phyloP scores from a whole-genome alignment of 2,888 invertebrate species.

The Cataglyphis albicans region DNA sequence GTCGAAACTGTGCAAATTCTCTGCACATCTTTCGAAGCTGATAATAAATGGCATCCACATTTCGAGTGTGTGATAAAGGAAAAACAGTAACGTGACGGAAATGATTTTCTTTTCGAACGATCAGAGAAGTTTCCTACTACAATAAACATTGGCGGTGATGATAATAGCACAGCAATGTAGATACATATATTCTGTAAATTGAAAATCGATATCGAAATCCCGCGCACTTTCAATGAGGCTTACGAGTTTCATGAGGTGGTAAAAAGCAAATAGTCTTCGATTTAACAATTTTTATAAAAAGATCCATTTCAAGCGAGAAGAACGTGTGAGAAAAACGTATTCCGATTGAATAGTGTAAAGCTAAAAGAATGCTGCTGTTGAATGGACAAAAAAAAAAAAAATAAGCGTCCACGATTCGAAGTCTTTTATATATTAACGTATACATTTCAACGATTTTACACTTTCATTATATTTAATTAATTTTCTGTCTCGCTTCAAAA shows the following conservation, averaged over 20 bases:
- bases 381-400: conserved; percentile 20
- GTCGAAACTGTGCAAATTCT: conserved; percentile 14
- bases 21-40: conserved; percentile 35
- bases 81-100: conserved; percentile 44
- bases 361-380: conserved; percentile 24
- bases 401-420: not conserved
- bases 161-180: conserved; percentile 46
- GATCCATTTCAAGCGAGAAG: conserved; percentile 19
- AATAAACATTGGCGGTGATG: conserved; percentile 52
- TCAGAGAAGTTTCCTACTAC: conserved; percentile 46
- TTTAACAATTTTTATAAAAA: conserved; percentile 54
- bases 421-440: conserved; percentile 19
- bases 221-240: conserved; percentile 48
- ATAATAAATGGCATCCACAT: conserved; percentile 37
- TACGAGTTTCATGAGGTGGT: conserved; percentile 47
- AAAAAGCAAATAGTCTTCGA: conserved; percentile 48
- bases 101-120: conserved; percentile 41
- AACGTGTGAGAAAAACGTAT: conserved; percentile 37
- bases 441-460: conserved; percentile 24
- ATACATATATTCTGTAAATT: conserved; percentile 51
- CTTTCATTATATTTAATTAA: conserved; percentile 22
- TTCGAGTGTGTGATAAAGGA: conserved; percentile 47
- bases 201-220: conserved; percentile 54
- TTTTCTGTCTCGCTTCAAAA: not conserved
- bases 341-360: conserved; percentile 31